Conservation (phyloP, 2,888 invertebrate genomes). For the Marronus borbonicus region DNA sequence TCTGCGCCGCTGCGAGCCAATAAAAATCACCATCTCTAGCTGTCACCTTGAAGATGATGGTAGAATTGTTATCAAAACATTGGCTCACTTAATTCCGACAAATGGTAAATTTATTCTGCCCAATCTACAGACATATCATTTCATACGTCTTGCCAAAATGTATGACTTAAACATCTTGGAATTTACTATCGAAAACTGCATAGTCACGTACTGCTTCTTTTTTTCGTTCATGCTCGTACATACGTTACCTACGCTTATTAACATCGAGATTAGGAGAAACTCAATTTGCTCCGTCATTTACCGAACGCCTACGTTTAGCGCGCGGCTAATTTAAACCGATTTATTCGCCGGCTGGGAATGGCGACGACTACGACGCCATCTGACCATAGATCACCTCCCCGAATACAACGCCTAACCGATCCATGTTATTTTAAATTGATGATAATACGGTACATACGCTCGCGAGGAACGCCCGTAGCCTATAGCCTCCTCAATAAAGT, state of each 20-base stretch:
- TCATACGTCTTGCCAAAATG: too few relatives aligned
- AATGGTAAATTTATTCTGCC: too few relatives aligned
- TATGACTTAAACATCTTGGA: too few relatives aligned
- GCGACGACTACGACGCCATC: conserved; percentile 6
- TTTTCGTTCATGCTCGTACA: too few relatives aligned
- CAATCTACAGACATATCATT: too few relatives aligned
- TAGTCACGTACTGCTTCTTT: too few relatives aligned
- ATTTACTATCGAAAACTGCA: too few relatives aligned
- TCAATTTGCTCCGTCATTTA: conserved; percentile 17
- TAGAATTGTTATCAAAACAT: too few relatives aligned
- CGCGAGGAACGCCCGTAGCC: conserved; percentile 9
- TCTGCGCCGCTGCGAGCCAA: too few relatives aligned
- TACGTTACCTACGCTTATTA: background rate
- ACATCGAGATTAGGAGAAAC: conserved; percentile 18
- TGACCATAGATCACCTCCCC: conserved; percentile 25
- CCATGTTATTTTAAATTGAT: conserved; percentile 44
- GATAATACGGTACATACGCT: conserved; percentile 38
- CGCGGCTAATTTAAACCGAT: conserved; percentile 28
- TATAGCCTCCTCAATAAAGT: conserved; percentile 31
- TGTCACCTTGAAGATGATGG: too few relatives aligned
- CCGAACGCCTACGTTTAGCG: conserved; percentile 14
- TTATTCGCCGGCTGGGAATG: conserved; percentile 25
- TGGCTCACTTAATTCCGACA: too few relatives aligned
- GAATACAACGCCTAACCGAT: conserved; percentile 40
- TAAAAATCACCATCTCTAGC: too few relatives aligned